Conservation (phyloP, 2,888 invertebrate species). For the Eurytoma californica region DNA sequence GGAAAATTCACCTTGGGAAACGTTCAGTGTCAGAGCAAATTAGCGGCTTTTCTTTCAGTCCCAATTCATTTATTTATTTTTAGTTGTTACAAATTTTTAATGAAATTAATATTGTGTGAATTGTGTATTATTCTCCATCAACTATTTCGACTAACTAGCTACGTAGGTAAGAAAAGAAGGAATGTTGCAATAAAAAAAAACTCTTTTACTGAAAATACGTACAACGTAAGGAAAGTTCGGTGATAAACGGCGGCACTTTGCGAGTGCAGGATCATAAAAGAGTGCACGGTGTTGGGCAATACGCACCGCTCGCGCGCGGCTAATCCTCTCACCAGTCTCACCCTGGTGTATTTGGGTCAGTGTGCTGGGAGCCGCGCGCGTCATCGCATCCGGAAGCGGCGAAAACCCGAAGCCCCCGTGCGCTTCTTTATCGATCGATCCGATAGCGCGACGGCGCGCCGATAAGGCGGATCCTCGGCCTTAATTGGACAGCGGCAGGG, state of each 20-base stretch:
- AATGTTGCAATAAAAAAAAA: not conserved
- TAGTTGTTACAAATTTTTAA: too few relatives aligned
- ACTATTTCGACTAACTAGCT: too few relatives aligned
- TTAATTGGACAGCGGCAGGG: not conserved
- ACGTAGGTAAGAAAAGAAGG: too few relatives aligned
- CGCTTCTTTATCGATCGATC: slow-evolving; percentile 4
- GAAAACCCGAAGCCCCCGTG: not conserved
- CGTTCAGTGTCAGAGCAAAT: too few relatives aligned
- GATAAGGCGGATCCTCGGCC: not conserved
- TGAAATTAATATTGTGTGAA: too few relatives aligned
- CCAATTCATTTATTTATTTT: too few relatives aligned
- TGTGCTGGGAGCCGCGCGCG: slow-evolving; percentile 1
- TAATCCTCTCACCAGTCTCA: slow-evolving; percentile 16
- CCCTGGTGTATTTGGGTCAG: slow-evolving; percentile 23
- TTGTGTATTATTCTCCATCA: too few relatives aligned
- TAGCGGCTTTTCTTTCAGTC: too few relatives aligned
- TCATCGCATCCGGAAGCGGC: not conserved
- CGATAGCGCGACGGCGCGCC: not conserved
- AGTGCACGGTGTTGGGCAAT: not conserved
- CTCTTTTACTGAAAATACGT: not conserved
- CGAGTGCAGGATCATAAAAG: slow-evolving; percentile 36
- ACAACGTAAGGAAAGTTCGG: too few relatives aligned
- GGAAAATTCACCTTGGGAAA: too few relatives aligned
- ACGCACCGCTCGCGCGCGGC: not conserved
- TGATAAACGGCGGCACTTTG: too few relatives aligned